Evolutionary conservation across 2,888 invertebrate genomes (phyloP), one percentile per base, ranked within the genome.

Genomic region (Athalia rosae): DNA sequence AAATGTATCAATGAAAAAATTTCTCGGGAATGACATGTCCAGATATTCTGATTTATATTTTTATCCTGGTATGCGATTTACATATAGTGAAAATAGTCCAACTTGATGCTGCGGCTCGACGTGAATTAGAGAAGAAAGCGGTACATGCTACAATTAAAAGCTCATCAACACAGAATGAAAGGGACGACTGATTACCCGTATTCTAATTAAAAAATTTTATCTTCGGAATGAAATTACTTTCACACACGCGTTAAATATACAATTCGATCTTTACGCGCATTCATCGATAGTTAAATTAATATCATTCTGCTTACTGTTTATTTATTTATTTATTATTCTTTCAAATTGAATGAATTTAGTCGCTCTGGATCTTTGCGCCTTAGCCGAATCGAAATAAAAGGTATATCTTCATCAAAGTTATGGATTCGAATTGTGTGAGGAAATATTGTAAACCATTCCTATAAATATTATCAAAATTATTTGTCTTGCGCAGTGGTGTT

Each of bases 371-470:
- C 13, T 4, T 67, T 11, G 28, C 58, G 15, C 5, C 7, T 71
- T 45, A 15, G 50, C 50, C 50, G 28, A 41, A 50, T 2, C 11
- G 50, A 50, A 50, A 62, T 9, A 62, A 62, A 3, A 28, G 15
- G 61, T 61, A 61, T 5, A 15, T 6, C 8, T 8, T 11, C 7
- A 69, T 69, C 41, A 11, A n/a, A 69, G 41, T 69, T 66, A 50
- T 28, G 8, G 11, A 66, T 66, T 13, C 6, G 56, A 69, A 69
- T 69, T 66, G 9, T 69, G 56, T 8, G n/a, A 53, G 5, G 7
- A n/a, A 56, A 47, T 56, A 69, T 69, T 56, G 69, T 56, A 69
- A 69, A 15, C 69, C 69, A 69, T 56, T 69, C 69, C 56, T 69
- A 56, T 15, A 50, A 66, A 66, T 41, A 56, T 59, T 73, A 15